Evolutionary conservation across 2,888 invertebrate genomes (phyloP), one percentile per base, ranked within the genome.

Genomic region (Parnassius mnemosyne): DNA sequence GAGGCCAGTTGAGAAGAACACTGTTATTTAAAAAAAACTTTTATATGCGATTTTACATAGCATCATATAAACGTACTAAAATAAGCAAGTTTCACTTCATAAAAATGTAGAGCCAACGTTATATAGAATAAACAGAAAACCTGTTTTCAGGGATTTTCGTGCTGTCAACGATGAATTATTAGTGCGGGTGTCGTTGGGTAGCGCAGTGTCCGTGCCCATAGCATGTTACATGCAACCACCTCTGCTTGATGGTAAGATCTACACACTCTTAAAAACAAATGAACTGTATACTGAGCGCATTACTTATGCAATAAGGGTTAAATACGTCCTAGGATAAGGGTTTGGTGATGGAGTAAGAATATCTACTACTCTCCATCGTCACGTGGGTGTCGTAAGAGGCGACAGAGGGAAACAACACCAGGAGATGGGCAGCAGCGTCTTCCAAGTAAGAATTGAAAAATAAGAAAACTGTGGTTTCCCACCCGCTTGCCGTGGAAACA

Each of bases 151-250:
- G 1, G 68, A 71, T 44, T 83, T 80, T 51, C 78, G 81, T 20
- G 61, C 70, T 41, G 46, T 87, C 10, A 52, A 50, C 2, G 87
- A 86, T 64, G 61, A 60, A 60, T 53, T 88, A 53, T 52, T 58
- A 2, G 72, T 89, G 16, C 75, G 82, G 1, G 83, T 77, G 13
- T 81, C 83, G 0, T 46, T 62, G 1, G 79, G 78, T 9, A 56
- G 68, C 53, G 16, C 66, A 47, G 34, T 75, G 51, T 10, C 43
- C 2, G 71, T 87, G 55, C 87, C 84, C 2, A 76, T 89, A 50
- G 59, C 67, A 10, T 87, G 87, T 68, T 87, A 80, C 64, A 83
- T 87, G 80, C 71, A 81, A 65, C 83, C 88, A 2, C 89, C 89
- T 0, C 2, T 78, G 0, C 72, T 89, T 0, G 68, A 82, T 16